Base-by-base conservation (phyloP, 2,797 vertebrate species). In the Premnoplex brunnescens region DNA sequence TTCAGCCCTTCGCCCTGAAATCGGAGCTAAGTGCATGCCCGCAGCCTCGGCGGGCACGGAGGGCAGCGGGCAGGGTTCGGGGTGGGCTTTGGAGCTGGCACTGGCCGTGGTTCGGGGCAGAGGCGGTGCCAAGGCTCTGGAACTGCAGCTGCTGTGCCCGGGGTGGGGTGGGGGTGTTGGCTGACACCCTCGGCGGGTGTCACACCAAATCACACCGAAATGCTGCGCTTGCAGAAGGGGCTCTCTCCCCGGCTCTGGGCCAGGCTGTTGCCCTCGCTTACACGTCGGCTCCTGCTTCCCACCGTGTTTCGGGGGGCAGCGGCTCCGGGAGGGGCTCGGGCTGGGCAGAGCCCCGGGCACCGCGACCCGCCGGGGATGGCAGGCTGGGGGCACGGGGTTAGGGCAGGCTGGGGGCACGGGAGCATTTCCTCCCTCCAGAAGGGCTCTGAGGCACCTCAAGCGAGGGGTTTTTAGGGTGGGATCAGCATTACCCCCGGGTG, bases 91-190 rank as follows among this genome's bases (percentile, higher is more conserved):
- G 20, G 63, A 43, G 55, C n/a, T 12, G 86, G 59, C 19, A 6
- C 32, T 28, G 46, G 58, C 34, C 14, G 88, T 18, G 19, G 56
- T 9, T 60, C 20, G 11, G 73, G 58, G 39, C 28, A 39, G 79
- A 0, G 4, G 28, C 0, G 1, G 37, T 5, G 19, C 5, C 46
- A 28, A 14, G 22, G 14, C 75, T 20, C 2, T 0, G 22, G n/a
- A 34, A 7, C 83, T 67, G 26, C 48, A 11, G 54, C 54, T 74
- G 75, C 66, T n/a, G 41, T 12, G 17, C 0, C 1, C 0, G 14
- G 55, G 1, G 0, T 5, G 8, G 49, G 43, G 39, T 20, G 51
- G 43, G 32, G 17, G 1, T 34, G 44, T 44, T 26, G 58, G 59
- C 37, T 19, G 83, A 5, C 34, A 19, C 59, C 43, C 37, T 21